These are phyloP conservation scores for Nylanderia fulva DNA, from an alignment of 1,140 invertebrate genomes.

Conservation along the genomic window DNA sequence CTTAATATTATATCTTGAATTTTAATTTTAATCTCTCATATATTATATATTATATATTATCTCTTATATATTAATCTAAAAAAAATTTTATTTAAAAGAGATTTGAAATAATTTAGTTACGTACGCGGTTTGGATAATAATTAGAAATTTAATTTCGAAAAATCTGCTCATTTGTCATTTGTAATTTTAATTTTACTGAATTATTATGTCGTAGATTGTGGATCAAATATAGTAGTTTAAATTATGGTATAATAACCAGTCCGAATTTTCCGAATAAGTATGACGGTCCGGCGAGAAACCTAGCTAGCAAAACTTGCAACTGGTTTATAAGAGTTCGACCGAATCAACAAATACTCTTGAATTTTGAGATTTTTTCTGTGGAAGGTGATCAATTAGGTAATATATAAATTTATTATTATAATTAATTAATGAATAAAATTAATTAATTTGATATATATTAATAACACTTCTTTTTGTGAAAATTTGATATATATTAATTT, in stretches of 20 bases:
- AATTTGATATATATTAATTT: no score
- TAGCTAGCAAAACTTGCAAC: conserved; percentile 94
- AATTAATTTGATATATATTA: no score
- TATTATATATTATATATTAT: no score
- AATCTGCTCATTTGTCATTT: conserved; percentile 34
- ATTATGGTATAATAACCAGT: conserved; percentile 93
- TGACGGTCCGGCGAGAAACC: conserved; percentile 90
- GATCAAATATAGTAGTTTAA: conserved; percentile 94
- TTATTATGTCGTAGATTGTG: conserved; percentile 90
- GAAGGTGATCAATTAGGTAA: conserved; percentile 95
- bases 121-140: not conserved
- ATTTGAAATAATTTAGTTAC: not conserved
- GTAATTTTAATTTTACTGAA: not conserved
- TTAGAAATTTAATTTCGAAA: not conserved
- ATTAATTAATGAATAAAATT: conserved; percentile 49
- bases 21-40: not conserved
- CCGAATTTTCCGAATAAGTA: conserved; percentile 96
- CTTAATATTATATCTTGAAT: no score
- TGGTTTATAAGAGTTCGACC: conserved; percentile 95
- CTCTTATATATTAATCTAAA: no score
- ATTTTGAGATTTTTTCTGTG: conserved; percentile 95
- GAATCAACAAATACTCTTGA: conserved; percentile 93
- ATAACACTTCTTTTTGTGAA: no score
- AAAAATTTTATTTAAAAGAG: no score
- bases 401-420: not conserved